These are phyloP conservation scores for Arctocebus calabarensis DNA, from an alignment of 2,797 vertebrate genomes.

Conservation along the genomic window DNA sequence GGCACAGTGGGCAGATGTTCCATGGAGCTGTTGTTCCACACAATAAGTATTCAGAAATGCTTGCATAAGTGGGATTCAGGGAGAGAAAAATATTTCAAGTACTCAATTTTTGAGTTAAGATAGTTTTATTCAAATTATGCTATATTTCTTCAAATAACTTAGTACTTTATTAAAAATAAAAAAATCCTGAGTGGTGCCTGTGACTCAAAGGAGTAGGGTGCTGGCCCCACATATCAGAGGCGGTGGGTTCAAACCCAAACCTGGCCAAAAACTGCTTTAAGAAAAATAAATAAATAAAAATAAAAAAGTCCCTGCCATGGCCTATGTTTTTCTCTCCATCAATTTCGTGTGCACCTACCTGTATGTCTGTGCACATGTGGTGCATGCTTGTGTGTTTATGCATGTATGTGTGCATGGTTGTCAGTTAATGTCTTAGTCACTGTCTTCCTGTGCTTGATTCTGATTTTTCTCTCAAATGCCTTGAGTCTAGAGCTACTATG, in stretches of 20 bases:
- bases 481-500: neutral
- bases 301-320: neutral
- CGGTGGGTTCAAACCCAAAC: too few relatives aligned
- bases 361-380: neutral
- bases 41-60: neutral
- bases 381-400: neutral
- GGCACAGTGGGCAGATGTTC: neutral
- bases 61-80: neutral
- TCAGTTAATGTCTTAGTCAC: neutral
- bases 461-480: neutral
- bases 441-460: neutral
- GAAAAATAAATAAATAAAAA: neutral
- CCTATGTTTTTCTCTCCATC: neutral
- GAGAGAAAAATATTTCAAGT: slow-evolving; percentile 35
- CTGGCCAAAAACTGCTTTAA: too few relatives aligned
- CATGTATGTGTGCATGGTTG: neutral
- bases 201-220: too few relatives aligned
- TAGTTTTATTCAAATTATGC: neutral
- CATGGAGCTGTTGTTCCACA: neutral
- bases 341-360: neutral
- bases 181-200: neutral
- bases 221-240: too few relatives aligned
- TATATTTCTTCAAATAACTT: slow-evolving; percentile 33
- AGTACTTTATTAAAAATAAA: slow-evolving; percentile 9
- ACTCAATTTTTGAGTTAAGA: neutral